Base-by-base conservation (phyloP, 2,113 vertebrate genomes). In the Stigmatopora argus region DNA sequence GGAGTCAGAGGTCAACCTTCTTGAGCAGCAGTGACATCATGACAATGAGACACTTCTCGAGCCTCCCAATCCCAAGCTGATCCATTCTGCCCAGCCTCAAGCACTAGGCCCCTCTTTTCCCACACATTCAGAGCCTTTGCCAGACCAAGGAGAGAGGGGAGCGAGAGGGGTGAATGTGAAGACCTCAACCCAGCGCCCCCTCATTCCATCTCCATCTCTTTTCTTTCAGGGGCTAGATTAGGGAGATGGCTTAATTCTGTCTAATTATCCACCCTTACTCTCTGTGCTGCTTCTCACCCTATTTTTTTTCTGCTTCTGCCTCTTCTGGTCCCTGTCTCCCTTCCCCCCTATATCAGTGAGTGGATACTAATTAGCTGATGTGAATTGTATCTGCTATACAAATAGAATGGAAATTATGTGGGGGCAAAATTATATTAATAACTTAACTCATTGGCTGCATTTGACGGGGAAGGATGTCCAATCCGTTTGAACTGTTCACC, bases 1-100 rank as follows among this genome's bases (percentile, higher is more conserved):
- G 92, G 90, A 93, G 93, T 91, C 93, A 94, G 93, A 96, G 95
- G 96, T 98, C 94, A 94, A 90, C 89, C 87, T 93, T 93, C 93
- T 95, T 96, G 93, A 96, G 94, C 92, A 86, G 94, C 86, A 81
- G 92, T 96, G 96, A 98, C 95, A 97, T 93, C 92, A 94, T 92
- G 92, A 99, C 96, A 99, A 97, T 96, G 90, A 94, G 91, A 94
- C 92, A 94, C 94, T 95, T 90, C 93, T 92, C 82, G 88, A 94
- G 91, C 91, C 92, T 93, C 90, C 88, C 87, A 89, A 90, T 89
- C 83, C 84, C 93, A 91, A 94, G 94, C 93, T 93, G 91, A 92
- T 91, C 92, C 90, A 91, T 94, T 96, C 91, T 94, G 92, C 92
- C 89, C 92, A 87, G 73, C 92, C 93, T 92, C 94, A 95, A 92